phyloP scores from a whole-genome alignment of 2,113 vertebrate genomes.

The Stigmatopora argus region DNA sequence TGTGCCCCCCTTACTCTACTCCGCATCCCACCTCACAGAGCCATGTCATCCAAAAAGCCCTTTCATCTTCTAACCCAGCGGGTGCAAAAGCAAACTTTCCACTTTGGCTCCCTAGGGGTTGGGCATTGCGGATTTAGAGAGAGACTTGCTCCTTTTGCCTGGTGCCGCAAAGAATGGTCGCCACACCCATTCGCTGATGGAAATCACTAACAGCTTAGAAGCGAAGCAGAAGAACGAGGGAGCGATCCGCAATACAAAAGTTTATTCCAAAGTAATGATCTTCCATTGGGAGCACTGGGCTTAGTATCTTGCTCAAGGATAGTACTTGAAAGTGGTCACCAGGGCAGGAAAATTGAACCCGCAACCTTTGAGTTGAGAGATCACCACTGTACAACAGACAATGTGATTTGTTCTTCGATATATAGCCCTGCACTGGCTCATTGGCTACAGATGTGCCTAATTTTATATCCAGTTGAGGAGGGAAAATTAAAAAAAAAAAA shows the following conservation, averaged over 20 bases:
- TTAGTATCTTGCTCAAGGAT: too few relatives aligned
- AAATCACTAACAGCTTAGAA: slow-evolving; percentile 30
- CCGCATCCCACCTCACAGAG: slow-evolving; percentile 38
- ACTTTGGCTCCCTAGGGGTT: slow-evolving; percentile 59
- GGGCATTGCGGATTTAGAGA: slow-evolving; percentile 47
- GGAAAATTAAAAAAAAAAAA: slow-evolving; percentile 36
- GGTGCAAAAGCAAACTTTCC: slow-evolving; percentile 72
- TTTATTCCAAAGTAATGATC: background rate
- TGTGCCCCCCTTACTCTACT: slow-evolving; percentile 31
- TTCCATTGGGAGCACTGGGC: too few relatives aligned
- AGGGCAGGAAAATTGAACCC: too few relatives aligned
- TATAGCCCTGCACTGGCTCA: background rate
- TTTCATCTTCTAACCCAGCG: slow-evolving; percentile 65
- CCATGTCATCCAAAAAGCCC: slow-evolving; percentile 60
- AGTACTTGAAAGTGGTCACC: too few relatives aligned
- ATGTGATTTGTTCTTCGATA: background rate
- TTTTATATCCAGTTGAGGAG: background rate
- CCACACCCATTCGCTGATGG: slow-evolving; percentile 42
- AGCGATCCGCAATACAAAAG: slow-evolving; percentile 7
- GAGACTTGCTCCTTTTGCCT: slow-evolving; percentile 35
- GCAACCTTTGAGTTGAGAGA: too few relatives aligned
- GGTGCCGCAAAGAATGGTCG: slow-evolving; percentile 34
- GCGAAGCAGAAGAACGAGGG: slow-evolving; percentile 24
- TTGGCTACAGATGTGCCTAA: background rate
- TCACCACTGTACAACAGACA: background rate